Evolutionary conservation across 2,797 vertebrate species (phyloP).

Genomic region (Mus caroli): DNA sequence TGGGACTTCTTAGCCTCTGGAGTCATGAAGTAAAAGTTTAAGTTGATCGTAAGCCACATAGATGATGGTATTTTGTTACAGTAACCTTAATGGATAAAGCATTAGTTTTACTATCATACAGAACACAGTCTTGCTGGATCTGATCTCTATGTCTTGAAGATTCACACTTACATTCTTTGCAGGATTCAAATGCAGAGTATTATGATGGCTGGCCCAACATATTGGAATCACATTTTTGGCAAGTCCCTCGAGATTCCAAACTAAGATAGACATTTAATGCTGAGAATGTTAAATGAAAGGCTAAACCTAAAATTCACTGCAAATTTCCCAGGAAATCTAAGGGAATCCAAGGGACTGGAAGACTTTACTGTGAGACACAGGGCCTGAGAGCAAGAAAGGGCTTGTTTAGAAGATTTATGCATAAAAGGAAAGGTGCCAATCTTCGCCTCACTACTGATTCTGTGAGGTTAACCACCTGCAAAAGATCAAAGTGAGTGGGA

Average conservation of each 20-base stretch:
- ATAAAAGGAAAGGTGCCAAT: not conserved
- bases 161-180: conserved; percentile 5
- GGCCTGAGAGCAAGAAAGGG: not conserved
- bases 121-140: not conserved
- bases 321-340: conserved; percentile 39
- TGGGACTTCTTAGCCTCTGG: not conserved
- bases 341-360: not conserved
- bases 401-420: not conserved
- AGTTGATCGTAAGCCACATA: not conserved
- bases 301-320: conserved; percentile 56
- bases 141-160: not conserved
- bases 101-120: not conserved
- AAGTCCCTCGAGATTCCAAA: conserved; percentile 53
- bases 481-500: not conserved
- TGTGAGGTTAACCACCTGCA: not conserved
- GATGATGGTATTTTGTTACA: not conserved
- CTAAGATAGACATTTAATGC: conserved; percentile 22
- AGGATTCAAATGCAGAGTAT: not conserved
- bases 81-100: not conserved
- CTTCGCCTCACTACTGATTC: not conserved
- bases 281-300: conserved; percentile 55
- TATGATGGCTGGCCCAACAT: conserved; percentile 26
- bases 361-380: conserved; percentile 28
- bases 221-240: not conserved
- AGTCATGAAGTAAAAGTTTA: not conserved